Evolutionary conservation across 2,888 invertebrate genomes (phyloP).

Genomic region (Conchocele bisecta): DNA sequence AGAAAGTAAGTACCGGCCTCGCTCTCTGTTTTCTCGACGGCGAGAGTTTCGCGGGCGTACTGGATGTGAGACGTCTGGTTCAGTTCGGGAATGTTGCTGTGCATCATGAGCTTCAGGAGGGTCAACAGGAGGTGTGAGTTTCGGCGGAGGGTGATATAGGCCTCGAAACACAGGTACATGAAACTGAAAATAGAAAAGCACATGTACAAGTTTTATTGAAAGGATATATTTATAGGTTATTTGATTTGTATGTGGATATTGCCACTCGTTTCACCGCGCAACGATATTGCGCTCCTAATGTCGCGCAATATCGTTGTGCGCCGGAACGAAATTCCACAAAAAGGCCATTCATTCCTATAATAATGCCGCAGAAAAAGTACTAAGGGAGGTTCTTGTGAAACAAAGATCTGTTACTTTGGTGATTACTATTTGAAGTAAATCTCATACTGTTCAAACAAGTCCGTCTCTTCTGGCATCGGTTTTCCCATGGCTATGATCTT

Average conservation of each 20-base stretch:
- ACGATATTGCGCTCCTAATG: too few relatives aligned
- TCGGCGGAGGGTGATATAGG: constrained; percentile 44
- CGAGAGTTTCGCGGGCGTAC: constrained; percentile 37
- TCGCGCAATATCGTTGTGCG: too few relatives aligned
- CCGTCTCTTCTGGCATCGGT: constrained; percentile 31
- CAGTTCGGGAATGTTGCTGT: constrained; percentile 50
- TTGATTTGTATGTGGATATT: too few relatives aligned
- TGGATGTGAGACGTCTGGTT: constrained; percentile 32
- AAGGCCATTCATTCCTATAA: too few relatives aligned
- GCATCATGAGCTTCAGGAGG: constrained; percentile 46
- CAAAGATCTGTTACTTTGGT: neutral
- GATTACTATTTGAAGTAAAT: neutral
- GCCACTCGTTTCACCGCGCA: too few relatives aligned
- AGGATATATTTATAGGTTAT: too few relatives aligned
- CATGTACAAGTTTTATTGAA: too few relatives aligned
- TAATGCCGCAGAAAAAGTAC: too few relatives aligned
- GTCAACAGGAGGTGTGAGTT: constrained; percentile 42
- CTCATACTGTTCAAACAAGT: constrained; percentile 39
- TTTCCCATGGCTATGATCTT: constrained; percentile 94
- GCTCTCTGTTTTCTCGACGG: constrained; percentile 40
- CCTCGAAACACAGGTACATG: constrained; percentile 40
- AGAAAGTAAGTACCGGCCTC: constrained; percentile 41
- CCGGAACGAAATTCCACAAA: too few relatives aligned
- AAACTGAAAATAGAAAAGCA: constrained; percentile 40
- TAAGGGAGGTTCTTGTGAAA: too few relatives aligned